Conservation (phyloP, 2,888 invertebrate species). For the Ectropis crepuscularia region DNA sequence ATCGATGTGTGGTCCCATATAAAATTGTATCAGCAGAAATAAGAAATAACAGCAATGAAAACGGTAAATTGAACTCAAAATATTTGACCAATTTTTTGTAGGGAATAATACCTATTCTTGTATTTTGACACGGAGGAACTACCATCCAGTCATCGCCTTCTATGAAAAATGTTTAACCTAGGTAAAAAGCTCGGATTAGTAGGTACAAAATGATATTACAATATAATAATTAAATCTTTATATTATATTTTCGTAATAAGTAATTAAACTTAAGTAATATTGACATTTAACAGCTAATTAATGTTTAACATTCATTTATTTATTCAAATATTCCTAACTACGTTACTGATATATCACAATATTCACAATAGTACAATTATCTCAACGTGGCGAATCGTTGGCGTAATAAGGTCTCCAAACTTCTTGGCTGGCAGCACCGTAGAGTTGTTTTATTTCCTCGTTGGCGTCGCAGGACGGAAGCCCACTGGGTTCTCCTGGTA, state of each 20-base stretch:
- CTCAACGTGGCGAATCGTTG: constrained; percentile 50
- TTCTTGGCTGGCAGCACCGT: constrained; percentile 71
- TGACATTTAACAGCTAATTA: constrained; percentile 72
- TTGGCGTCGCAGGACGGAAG: constrained; percentile 81
- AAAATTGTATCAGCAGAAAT: too few species aligned
- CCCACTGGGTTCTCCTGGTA: constrained; percentile 74
- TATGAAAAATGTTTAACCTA: too few species aligned
- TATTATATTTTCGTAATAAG: constrained; percentile 55
- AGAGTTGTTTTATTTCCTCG: constrained; percentile 82
- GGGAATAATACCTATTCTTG: too few species aligned
- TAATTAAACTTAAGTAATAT: constrained; percentile 52
- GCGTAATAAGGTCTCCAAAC: constrained; percentile 91
- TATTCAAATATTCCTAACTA: constrained; percentile 17
- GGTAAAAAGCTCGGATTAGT: not conserved
- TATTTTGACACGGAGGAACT: too few species aligned
- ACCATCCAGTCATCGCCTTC: too few species aligned
- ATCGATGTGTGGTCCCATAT: too few species aligned
- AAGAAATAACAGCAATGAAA: too few species aligned
- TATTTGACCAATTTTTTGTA: too few species aligned
- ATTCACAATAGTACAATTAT: constrained; percentile 63
- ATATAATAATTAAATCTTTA: constrained; percentile 39
- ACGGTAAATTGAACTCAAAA: too few species aligned
- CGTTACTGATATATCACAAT: constrained; percentile 73
- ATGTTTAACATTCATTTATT: constrained; percentile 80
- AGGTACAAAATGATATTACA: not conserved